Percentiles rank a stretch among this genome's conserved stretches.
Conservation (phyloP, 2,113 vertebrate genomes). For the Lepus americanus region DNA sequence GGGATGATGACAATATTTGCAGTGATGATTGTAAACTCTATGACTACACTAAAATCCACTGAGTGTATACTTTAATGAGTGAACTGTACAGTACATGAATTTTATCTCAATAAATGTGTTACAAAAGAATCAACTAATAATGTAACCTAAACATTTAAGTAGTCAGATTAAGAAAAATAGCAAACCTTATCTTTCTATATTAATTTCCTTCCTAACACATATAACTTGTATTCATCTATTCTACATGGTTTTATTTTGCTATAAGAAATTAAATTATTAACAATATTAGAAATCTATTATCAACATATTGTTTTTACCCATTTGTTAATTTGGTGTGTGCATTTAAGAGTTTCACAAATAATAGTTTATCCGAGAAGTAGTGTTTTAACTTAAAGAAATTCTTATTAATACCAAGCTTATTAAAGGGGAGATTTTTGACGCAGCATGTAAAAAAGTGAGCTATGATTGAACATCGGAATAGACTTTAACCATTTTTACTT, state of each 20-base stretch:
- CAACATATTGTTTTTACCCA: not conserved
- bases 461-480: not conserved
- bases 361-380: not conserved
- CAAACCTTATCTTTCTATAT: not conserved
- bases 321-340: not conserved
- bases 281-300: not conserved
- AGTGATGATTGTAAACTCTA: not conserved
- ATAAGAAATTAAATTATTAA: not conserved
- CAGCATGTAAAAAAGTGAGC: not conserved
- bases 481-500: not conserved
- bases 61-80: not conserved
- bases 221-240: not conserved
- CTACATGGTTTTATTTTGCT: not conserved
- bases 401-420: not conserved
- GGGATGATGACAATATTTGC: not conserved
- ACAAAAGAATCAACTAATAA: slow-evolving; percentile 13
- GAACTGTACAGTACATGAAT: not conserved
- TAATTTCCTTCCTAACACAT: slow-evolving; percentile 19
- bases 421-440: not conserved
- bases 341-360: not conserved
- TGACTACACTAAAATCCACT: not conserved
- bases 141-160: not conserved
- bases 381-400: slow-evolving; percentile 28
- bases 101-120: not conserved
- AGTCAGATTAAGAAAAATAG: not conserved